phyloP scores from a whole-genome alignment of 2,113 vertebrate species.

The Hippocampus barbouri region DNA sequence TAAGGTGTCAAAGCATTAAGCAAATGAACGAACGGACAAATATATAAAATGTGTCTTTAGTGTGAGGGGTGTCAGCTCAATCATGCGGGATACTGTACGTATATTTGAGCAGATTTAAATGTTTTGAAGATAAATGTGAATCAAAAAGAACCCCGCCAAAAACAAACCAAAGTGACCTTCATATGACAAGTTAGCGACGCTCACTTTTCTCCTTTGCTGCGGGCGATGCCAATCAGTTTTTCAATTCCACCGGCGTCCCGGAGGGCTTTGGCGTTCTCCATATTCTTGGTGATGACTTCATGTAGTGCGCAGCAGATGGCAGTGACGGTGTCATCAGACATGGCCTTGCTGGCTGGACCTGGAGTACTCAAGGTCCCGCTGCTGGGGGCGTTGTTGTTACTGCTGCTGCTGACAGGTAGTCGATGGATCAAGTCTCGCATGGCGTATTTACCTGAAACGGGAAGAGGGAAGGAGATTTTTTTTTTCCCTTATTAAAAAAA shows the following conservation, averaged over 20 bases:
- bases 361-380: constrained; percentile 70
- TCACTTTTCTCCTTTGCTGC: constrained; percentile 99
- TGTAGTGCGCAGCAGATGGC: constrained; percentile 97
- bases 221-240: constrained; percentile 95
- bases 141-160: neutral
- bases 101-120: no score
- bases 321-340: constrained; percentile 96
- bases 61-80: no score
- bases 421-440: constrained; percentile 98
- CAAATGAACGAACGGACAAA: no score
- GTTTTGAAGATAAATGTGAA: no score
- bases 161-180: constrained; percentile 5
- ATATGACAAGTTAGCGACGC: constrained; percentile 29
- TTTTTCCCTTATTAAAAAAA: neutral
- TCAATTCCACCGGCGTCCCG: constrained; percentile 95
- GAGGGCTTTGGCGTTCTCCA: constrained; percentile 99
- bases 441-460: constrained; percentile 87
- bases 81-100: no score
- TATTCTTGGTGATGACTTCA: constrained; percentile 99
- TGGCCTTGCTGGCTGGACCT: constrained; percentile 83
- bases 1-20: no score
- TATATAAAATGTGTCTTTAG: no score
- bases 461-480: neutral
- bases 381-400: constrained; percentile 70
- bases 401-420: constrained; percentile 84